phyloP scores from a whole-genome alignment of 1,140 invertebrate species.

The Camponotus vicinus region DNA sequence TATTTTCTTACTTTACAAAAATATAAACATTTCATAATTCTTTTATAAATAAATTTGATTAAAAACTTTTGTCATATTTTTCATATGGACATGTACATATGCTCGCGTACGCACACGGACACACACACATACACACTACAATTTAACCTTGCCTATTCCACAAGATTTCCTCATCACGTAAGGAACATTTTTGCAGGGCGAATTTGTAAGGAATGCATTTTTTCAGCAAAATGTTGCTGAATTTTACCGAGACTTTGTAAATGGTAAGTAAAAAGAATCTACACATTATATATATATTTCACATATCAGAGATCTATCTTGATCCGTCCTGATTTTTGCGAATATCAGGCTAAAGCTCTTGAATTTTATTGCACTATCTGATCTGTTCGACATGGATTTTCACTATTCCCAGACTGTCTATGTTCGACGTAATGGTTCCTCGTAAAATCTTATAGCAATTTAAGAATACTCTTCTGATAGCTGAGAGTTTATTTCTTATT shows the following conservation, averaged over 20 bases:
- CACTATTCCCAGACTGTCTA: slow-evolving; percentile 18
- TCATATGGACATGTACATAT: too few relatives aligned
- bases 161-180: background rate
- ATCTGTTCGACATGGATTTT: slow-evolving; percentile 37
- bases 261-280: background rate
- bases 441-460: slow-evolving; percentile 55
- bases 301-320: slow-evolving; percentile 1
- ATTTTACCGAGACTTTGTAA: background rate
- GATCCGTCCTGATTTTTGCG: background rate
- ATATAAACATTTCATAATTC: background rate
- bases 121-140: background rate
- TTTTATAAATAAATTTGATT: background rate
- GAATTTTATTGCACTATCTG: slow-evolving; percentile 38
- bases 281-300: background rate
- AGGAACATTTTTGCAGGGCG: background rate
- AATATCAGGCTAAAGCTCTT: too few relatives aligned
- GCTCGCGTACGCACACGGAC: too few relatives aligned
- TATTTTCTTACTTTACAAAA: background rate
- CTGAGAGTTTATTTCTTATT: background rate
- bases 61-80: background rate
- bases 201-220: background rate
- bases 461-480: slow-evolving; percentile 10
- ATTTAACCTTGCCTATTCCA: background rate
- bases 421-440: background rate
- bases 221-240: background rate